A percentile compares a stretch with the other conserved stretches of the same genome.
phyloP scores from a whole-genome alignment of 1,140 invertebrate genomes.

The Drosophila repleta region DNA sequence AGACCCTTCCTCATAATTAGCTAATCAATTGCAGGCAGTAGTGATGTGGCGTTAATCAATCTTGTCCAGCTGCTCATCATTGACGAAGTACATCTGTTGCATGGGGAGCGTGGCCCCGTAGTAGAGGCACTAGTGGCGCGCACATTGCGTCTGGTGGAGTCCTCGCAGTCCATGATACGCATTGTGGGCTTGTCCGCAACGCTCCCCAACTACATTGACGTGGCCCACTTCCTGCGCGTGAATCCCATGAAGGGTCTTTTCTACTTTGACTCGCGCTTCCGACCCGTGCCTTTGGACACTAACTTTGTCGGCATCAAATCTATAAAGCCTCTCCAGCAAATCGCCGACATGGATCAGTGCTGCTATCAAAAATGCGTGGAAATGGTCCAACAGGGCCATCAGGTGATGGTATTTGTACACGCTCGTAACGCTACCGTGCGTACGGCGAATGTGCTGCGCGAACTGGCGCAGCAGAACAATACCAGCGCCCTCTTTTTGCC shows the following conservation, averaged over 20 bases:
- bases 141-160: slow-evolving; percentile 97
- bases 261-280: slow-evolving; percentile 98
- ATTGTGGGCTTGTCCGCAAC: slow-evolving; percentile 99
- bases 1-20: neutral
- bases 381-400: slow-evolving; percentile 95
- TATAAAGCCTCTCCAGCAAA: slow-evolving; percentile 89
- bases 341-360: slow-evolving; percentile 94
- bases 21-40: slow-evolving; percentile 82
- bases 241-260: slow-evolving; percentile 97
- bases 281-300: slow-evolving; percentile 97
- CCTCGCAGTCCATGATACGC: slow-evolving; percentile 97
- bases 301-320: slow-evolving; percentile 96
- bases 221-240: slow-evolving; percentile 96
- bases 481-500: slow-evolving; percentile 89
- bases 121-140: slow-evolving; percentile 98
- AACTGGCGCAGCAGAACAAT: slow-evolving; percentile 90
- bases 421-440: slow-evolving; percentile 97
- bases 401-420: slow-evolving; percentile 99
- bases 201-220: slow-evolving; percentile 98
- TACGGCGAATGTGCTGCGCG: slow-evolving; percentile 92
- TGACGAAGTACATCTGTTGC: slow-evolving; percentile 99
- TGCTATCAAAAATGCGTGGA: slow-evolving; percentile 97
- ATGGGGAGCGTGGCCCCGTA: slow-evolving; percentile 98
- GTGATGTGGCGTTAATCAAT: slow-evolving; percentile 95
- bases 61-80: slow-evolving; percentile 98